Base-by-base conservation (phyloP, 2,888 invertebrate genomes). In the Ectropis crepuscularia region DNA sequence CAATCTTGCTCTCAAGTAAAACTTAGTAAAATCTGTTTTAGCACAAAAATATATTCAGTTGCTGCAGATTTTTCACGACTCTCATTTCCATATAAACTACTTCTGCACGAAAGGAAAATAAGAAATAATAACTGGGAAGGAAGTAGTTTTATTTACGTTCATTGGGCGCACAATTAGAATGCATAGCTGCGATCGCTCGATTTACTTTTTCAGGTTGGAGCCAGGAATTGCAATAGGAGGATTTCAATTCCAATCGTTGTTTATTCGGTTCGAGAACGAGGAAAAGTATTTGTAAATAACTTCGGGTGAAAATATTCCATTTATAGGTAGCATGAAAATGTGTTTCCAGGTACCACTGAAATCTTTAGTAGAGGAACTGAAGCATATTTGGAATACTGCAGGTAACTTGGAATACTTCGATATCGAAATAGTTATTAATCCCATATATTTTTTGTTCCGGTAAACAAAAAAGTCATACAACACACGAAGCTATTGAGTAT, bases 91-190 rank as follows among this genome's bases (percentile, higher is more conserved):
- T 62, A 63, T 62, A 66, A 62, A 66, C 51, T 51, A 59, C 59
- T 59, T 57, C 45, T 37, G 36, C 61, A 49, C 43, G 57, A 58
- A 61, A 58, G 46, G 41, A 47, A 51, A 65, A 61, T 63, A 65
- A 60, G 63, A 67, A 70, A 60, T 66, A 64, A 71, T 59, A 67
- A 67, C 59, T 64, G 47, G 53, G 61, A 63, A 67, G 59, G 45
- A 64, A 54, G 39, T 64, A 66, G 66, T 61, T 67, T 68, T 70
- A 61, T 73, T 76, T 74, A 67, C 61, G 65, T 77, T 76, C 72
- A 74, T 81, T 77, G 70, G 74, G 63, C 67, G 61, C 68, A 74
- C 79, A 78, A 81, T 83, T 83, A 81, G 76, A 81, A 81, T 82
- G 80, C 82, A 83, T 77, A 76, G 78, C 74, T 70, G 64, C 58